These are phyloP conservation scores for Brachypalpus laphriformis DNA, from an alignment of 2,888 invertebrate genomes.

Conservation along the genomic window DNA sequence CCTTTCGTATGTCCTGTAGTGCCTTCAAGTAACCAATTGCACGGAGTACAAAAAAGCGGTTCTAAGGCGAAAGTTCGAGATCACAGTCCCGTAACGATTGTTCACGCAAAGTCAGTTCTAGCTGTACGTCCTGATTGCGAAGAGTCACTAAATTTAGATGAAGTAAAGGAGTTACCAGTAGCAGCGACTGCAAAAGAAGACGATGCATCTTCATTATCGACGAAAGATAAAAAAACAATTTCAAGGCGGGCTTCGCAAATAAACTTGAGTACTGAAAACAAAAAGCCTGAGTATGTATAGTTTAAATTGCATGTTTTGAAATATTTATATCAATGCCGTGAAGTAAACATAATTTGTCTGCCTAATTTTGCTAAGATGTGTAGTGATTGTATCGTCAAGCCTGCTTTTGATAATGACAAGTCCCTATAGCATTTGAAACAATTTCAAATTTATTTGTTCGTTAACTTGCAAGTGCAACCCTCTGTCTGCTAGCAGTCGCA, in stretches of 20 bases:
- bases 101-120: background rate
- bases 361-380: too few species aligned
- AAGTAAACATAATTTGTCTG: too few species aligned
- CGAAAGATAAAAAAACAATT: conserved; percentile 5
- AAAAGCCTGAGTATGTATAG: conserved; percentile 53
- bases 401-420: too few species aligned
- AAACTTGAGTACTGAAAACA: conserved; percentile 23
- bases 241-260: background rate
- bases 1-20: conserved; percentile 86
- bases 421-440: too few species aligned
- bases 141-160: background rate
- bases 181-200: background rate
- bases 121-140: background rate
- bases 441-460: too few species aligned
- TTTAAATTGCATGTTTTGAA: background rate
- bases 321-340: too few species aligned
- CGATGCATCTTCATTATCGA: background rate
- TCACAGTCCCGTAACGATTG: background rate
- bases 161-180: background rate
- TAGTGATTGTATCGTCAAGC: too few species aligned
- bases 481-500: too few species aligned
- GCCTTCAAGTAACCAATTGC: conserved; percentile 53
- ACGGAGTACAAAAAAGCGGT: background rate
- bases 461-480: too few species aligned
- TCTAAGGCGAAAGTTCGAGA: conserved; percentile 20